Conservation (phyloP, 2,888 invertebrate species). For the Deroplatys truncata region DNA sequence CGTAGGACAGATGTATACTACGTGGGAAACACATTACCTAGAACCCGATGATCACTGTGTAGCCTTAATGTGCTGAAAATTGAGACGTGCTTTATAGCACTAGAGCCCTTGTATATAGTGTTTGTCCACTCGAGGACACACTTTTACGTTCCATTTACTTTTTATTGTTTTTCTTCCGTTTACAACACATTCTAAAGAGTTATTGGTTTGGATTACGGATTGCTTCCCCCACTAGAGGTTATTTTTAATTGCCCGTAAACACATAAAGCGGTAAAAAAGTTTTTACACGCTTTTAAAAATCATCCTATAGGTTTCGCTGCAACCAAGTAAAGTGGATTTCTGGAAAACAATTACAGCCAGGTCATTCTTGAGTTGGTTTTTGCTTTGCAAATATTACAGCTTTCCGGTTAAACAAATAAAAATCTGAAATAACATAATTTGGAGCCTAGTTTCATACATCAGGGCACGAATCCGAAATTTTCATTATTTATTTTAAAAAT, state of each 20-base stretch:
- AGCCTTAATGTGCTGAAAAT: neutral
- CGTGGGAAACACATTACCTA: neutral
- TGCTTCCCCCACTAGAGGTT: neutral
- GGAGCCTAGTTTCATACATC: no score
- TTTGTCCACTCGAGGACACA: neutral
- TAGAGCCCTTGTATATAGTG: neutral
- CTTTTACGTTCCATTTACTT: neutral
- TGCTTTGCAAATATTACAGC: no score
- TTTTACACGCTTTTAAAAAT: no score
- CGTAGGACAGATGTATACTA: neutral
- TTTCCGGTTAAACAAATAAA: no score
- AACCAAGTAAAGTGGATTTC: no score
- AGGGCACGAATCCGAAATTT: no score
- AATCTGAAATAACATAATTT: no score
- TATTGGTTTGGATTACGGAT: neutral
- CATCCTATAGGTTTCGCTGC: no score
- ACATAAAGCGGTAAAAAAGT: neutral
- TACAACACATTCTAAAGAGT: neutral
- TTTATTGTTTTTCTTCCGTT: neutral
- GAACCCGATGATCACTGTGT: no score
- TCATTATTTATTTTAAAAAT: no score
- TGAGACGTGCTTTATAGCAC: neutral
- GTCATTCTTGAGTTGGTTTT: no score
- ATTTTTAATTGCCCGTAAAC: neutral
- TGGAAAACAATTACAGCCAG: no score